These are phyloP conservation scores for Aplochiton taeniatus DNA, from an alignment of 2,797 vertebrate species.

Conservation along the genomic window DNA sequence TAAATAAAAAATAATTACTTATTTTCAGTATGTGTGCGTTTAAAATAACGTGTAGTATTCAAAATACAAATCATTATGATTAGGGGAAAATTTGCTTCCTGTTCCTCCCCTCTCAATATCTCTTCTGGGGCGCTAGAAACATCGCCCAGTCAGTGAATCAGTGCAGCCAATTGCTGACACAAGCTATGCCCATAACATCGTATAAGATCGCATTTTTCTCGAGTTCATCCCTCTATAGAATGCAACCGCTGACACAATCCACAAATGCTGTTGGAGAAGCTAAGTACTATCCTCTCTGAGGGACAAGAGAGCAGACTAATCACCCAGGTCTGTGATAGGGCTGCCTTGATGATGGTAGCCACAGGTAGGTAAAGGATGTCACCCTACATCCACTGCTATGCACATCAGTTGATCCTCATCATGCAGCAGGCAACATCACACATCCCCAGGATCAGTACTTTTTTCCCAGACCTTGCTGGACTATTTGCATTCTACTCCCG, in stretches of 20 bases:
- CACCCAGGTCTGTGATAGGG: conserved; percentile 9
- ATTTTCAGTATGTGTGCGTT: no score
- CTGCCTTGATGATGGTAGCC: conserved; percentile 3
- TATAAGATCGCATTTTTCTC: conserved; percentile 21
- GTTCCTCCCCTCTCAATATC: no score
- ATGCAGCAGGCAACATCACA: conserved; percentile 23
- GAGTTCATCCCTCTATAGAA: conserved; percentile 14
- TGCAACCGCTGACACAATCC: background rate
- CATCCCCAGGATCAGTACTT: conserved; percentile 4
- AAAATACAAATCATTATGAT: no score
- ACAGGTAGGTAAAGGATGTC: conserved; percentile 9
- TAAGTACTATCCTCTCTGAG: conserved; percentile 9
- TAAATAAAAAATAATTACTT: no score
- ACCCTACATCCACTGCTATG: conserved; percentile 19
- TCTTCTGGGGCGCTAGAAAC: no score
- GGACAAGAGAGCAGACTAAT: conserved; percentile 5
- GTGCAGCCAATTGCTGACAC: no score
- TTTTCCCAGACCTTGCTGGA: conserved; percentile 20
- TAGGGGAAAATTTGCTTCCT: no score
- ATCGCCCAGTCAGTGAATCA: no score
- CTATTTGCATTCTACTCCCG: conserved; percentile 17
- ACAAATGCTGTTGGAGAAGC: conserved; percentile 5
- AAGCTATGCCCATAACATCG: conserved; percentile 1
- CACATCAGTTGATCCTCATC: no score
- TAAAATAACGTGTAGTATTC: no score